phyloP scores from a whole-genome alignment of 1,140 invertebrate species.

The Mesaphorura yosii region DNA sequence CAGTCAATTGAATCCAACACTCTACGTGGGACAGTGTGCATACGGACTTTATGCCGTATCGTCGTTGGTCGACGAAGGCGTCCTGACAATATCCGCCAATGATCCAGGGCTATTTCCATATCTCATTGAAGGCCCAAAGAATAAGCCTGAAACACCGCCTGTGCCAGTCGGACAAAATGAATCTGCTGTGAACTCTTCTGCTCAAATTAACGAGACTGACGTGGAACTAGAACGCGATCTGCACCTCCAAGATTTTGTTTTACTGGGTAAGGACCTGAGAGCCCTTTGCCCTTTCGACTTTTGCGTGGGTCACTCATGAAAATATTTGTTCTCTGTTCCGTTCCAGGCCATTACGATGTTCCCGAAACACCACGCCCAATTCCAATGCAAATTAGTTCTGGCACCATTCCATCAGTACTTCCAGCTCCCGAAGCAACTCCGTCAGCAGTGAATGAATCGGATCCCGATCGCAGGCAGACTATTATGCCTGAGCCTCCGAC shows the following conservation, averaged over 20 bases:
- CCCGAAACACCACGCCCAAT: slow-evolving; percentile 1
- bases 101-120: neutral
- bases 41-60: slow-evolving; percentile 82
- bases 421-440: neutral
- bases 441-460: neutral
- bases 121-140: slow-evolving; percentile 24
- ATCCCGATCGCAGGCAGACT: slow-evolving; percentile 1
- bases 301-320: neutral
- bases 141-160: neutral
- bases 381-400: neutral
- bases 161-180: neutral
- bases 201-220: neutral
- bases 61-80: slow-evolving; percentile 73
- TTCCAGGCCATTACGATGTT: slow-evolving; percentile 16
- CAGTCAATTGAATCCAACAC: slow-evolving; percentile 56
- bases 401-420: neutral
- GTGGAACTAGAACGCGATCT: neutral
- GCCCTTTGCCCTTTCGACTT: neutral
- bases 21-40: slow-evolving; percentile 83
- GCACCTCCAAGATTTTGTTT: slow-evolving; percentile 9
- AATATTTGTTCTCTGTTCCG: neutral
- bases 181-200: no score
- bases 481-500: neutral
- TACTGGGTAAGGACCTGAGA: slow-evolving; percentile 16
- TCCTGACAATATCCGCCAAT: slow-evolving; percentile 16